Evolutionary conservation across 2,888 invertebrate species (phyloP).

Genomic region (Cataglyphis cursor): DNA sequence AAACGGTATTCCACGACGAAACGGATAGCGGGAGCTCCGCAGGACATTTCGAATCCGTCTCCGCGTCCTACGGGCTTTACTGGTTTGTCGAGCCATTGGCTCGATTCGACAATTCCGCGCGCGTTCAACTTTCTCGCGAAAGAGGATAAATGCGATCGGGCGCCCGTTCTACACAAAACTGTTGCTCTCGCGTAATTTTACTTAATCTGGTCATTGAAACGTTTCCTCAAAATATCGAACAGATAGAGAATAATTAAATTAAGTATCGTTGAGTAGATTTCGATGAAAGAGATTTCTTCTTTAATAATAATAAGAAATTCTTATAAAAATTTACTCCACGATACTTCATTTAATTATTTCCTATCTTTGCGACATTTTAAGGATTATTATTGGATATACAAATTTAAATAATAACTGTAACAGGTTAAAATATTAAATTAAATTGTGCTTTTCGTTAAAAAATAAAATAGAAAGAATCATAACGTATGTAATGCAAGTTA

Average conservation of each 20-base stretch:
- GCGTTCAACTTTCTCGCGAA: slow-evolving; percentile 63
- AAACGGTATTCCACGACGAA: slow-evolving; percentile 78
- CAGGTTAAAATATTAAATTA: neutral
- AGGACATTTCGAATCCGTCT: slow-evolving; percentile 83
- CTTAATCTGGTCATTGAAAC: slow-evolving; percentile 4
- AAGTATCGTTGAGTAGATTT: neutral
- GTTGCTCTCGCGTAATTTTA: slow-evolving; percentile 46
- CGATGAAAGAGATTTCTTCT: neutral
- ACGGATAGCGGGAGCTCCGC: slow-evolving; percentile 79
- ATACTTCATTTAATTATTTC: neutral
- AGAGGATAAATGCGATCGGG: slow-evolving; percentile 41
- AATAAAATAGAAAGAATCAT: neutral
- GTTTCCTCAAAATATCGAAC: neutral
- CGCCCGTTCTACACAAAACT: slow-evolving; percentile 37
- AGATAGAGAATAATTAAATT: neutral
- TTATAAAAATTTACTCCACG: neutral
- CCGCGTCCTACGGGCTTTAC: slow-evolving; percentile 79
- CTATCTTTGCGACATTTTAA: neutral
- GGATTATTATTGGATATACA: neutral
- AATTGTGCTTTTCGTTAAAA: neutral
- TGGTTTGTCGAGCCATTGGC: slow-evolving; percentile 84
- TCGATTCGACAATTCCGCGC: slow-evolving; percentile 71
- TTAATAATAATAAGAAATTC: neutral
- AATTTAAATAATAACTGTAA: neutral
- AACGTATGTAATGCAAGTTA: neutral